Percentiles rank a stretch among this genome's conserved stretches.
phyloP scores from a whole-genome alignment of 2,888 invertebrate species.

The Drosophila gaucha region DNA sequence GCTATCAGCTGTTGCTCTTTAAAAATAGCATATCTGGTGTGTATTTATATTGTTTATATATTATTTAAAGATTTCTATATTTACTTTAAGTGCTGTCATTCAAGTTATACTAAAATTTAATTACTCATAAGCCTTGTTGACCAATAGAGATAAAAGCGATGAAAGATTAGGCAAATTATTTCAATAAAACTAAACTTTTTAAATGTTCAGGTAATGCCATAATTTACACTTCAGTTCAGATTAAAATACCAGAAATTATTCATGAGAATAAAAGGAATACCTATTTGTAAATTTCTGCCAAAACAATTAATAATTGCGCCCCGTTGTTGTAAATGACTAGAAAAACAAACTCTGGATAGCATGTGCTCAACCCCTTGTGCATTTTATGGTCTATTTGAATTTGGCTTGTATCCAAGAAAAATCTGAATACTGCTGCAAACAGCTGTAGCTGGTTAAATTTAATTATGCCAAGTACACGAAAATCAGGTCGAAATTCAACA shows the following conservation, averaged over 20 bases:
- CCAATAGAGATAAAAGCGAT: too few species aligned
- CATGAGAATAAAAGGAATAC: background rate
- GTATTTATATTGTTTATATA: background rate
- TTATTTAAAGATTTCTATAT: background rate
- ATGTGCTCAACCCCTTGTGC: slow-evolving; percentile 12
- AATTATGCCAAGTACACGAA: slow-evolving; percentile 64
- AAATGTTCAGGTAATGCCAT: background rate
- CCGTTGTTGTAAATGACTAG: background rate
- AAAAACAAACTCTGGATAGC: background rate
- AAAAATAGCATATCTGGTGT: background rate
- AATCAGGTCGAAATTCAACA: slow-evolving; percentile 44
- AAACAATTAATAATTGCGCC: slow-evolving; percentile 18
- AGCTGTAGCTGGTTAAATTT: slow-evolving; percentile 40
- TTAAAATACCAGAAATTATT: background rate
- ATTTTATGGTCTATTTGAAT: slow-evolving; percentile 49
- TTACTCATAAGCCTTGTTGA: slow-evolving; percentile 40
- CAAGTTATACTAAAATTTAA: background rate
- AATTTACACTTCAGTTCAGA: slow-evolving; percentile 1
- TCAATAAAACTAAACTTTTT: background rate
- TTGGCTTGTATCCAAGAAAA: slow-evolving; percentile 56
- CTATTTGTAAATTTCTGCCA: background rate
- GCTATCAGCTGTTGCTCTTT: background rate
- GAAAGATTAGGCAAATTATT: too few species aligned
- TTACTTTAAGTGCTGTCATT: background rate
- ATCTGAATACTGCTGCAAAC: slow-evolving; percentile 30